Percentiles rank a stretch among this genome's conserved stretches.
These are phyloP conservation scores for Lutjanus campechanus DNA, from an alignment of 2,797 vertebrate species.

Conservation along the genomic window DNA sequence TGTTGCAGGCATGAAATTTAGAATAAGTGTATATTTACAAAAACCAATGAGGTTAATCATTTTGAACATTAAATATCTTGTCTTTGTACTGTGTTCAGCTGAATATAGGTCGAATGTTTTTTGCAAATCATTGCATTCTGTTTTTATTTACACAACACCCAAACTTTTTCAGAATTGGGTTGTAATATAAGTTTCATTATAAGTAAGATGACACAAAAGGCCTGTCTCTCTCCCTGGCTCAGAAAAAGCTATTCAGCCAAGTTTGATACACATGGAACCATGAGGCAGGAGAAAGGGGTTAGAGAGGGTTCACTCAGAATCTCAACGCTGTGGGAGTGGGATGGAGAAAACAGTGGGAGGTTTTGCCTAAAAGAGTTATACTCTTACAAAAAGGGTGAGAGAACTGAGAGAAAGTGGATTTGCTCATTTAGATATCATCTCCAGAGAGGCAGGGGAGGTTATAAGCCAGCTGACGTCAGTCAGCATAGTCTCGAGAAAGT, in stretches of 20 bases:
- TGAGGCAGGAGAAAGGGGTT: slow-evolving; percentile 55
- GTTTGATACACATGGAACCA: slow-evolving; percentile 58
- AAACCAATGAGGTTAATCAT: no score
- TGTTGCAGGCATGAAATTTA: no score
- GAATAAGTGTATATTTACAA: no score
- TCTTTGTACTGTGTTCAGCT: no score
- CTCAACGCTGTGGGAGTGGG: slow-evolving; percentile 51
- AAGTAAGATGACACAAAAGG: slow-evolving; percentile 3
- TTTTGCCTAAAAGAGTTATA: slow-evolving; percentile 62
- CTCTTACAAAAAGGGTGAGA: slow-evolving; percentile 34
- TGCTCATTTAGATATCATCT: slow-evolving; percentile 61
- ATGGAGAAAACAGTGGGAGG: slow-evolving; percentile 64
- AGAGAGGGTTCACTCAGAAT: slow-evolving; percentile 56
- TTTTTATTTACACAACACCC: no score
- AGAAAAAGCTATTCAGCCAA: slow-evolving; percentile 48
- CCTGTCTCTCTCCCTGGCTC: slow-evolving; percentile 25
- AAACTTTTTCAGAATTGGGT: no score
- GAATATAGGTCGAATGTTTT: no score
- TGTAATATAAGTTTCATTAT: neutral
- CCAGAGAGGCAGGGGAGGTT: slow-evolving; percentile 37
- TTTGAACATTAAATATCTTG: no score
- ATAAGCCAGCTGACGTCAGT: slow-evolving; percentile 51
- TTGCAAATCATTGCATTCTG: no score
- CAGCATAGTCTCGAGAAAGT: slow-evolving; percentile 23
- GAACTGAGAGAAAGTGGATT: slow-evolving; percentile 43